These are phyloP conservation scores for Gnathonemus longibarbis DNA, from an alignment of 2,113 vertebrate species.

Conservation along the genomic window DNA sequence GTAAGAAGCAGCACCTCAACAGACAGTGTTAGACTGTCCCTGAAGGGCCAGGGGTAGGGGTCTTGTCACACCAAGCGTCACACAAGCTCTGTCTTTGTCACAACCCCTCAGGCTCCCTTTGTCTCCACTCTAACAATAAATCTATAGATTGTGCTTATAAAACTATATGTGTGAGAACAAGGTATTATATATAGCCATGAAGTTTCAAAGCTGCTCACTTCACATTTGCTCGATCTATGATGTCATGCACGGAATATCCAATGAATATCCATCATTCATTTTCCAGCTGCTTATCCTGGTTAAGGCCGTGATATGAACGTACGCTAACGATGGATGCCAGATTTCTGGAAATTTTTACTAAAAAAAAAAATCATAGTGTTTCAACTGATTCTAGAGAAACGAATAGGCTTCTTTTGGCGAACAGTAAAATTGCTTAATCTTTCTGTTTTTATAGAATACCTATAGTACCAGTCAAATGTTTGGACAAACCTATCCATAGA, in stretches of 20 bases:
- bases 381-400: not conserved
- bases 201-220: not conserved
- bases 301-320: not conserved
- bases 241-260: not conserved
- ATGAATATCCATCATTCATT: not conserved
- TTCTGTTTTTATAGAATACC: not conserved
- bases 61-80: not conserved
- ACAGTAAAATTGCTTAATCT: not conserved
- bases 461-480: not conserved
- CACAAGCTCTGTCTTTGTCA: not conserved
- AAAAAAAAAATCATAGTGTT: not conserved
- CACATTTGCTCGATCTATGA: not conserved
- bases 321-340: not conserved
- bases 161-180: not conserved
- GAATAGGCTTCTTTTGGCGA: not conserved
- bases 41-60: not conserved
- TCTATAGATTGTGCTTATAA: not conserved
- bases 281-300: not conserved
- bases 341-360: not conserved
- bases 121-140: not conserved
- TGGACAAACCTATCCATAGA: not conserved
- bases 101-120: not conserved
- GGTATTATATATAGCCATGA: not conserved
- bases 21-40: not conserved
- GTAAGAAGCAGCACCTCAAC: not conserved